A percentile compares a stretch with the other conserved stretches of the same genome.
These are phyloP conservation scores for Aphidius gifuensis DNA, from an alignment of 1,140 invertebrate genomes.

Conservation along the genomic window DNA sequence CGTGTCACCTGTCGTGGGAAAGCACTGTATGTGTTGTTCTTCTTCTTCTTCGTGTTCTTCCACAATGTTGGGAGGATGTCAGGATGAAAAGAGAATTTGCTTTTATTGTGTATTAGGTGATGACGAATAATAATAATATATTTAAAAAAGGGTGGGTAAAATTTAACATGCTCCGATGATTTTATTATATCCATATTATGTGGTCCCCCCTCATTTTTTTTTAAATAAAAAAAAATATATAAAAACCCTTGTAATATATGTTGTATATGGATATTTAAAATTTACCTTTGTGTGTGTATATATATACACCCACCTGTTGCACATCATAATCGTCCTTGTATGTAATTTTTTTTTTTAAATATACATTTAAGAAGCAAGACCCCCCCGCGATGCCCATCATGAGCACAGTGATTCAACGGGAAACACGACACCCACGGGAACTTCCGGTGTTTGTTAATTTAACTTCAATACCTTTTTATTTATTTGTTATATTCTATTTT, in stretches of 20 bases:
- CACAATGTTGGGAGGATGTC: no score
- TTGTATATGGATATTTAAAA: no score
- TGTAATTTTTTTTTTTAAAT: neutral
- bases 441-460: slow-evolving; percentile 20
- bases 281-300: no score
- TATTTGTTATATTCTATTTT: neutral
- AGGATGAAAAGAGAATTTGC: no score
- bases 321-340: slow-evolving; percentile 9
- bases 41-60: slow-evolving; percentile 24
- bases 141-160: no score
- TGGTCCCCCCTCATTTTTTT: no score
- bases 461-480: slow-evolving; percentile 2
- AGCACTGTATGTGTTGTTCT: slow-evolving; percentile 31
- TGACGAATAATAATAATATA: no score
- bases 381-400: slow-evolving; percentile 15
- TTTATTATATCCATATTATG: no score
- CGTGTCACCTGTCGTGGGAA: slow-evolving; percentile 55
- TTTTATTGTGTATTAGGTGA: no score
- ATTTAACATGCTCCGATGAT: no score
- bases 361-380: slow-evolving; percentile 16
- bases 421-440: slow-evolving; percentile 29
- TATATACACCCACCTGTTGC: slow-evolving; percentile 25
- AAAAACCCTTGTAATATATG: no score
- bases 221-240: no score
- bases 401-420: slow-evolving; percentile 20